These are phyloP conservation scores for Orchestes rusci DNA, from an alignment of 2,888 invertebrate species.

Conservation along the genomic window DNA sequence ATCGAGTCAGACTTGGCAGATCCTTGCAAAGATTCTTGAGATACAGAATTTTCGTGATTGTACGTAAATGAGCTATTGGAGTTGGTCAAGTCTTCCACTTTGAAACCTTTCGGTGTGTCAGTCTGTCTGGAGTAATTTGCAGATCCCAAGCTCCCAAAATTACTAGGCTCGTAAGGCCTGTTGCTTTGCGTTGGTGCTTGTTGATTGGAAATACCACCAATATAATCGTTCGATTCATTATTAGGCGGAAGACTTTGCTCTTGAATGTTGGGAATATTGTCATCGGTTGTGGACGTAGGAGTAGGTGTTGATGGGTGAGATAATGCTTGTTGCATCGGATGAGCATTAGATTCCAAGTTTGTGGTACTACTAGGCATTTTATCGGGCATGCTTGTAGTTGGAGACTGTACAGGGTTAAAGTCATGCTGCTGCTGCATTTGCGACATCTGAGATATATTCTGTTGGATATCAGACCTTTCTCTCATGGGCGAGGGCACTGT, in stretches of 20 bases:
- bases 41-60: slow-evolving; percentile 39
- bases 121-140: slow-evolving; percentile 38
- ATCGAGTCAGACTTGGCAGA: slow-evolving; percentile 33
- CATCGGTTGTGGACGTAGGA: slow-evolving; percentile 44
- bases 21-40: slow-evolving; percentile 38
- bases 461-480: slow-evolving; percentile 31
- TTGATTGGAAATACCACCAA: slow-evolving; percentile 41
- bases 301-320: slow-evolving; percentile 44
- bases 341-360: slow-evolving; percentile 34
- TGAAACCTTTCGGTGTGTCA: slow-evolving; percentile 35
- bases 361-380: slow-evolving; percentile 43
- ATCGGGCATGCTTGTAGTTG: slow-evolving; percentile 40
- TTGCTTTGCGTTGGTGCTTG: slow-evolving; percentile 43
- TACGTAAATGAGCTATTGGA: slow-evolving; percentile 33
- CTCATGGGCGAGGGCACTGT: slow-evolving; percentile 14
- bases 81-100: slow-evolving; percentile 43
- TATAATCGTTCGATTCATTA: slow-evolving; percentile 35
- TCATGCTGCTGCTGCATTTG: slow-evolving; percentile 31
- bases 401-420: slow-evolving; percentile 36
- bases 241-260: slow-evolving; percentile 41
- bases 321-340: slow-evolving; percentile 34
- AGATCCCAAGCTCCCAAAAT: slow-evolving; percentile 43
- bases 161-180: slow-evolving; percentile 39
- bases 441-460: slow-evolving; percentile 28
- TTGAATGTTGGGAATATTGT: slow-evolving; percentile 39